phyloP scores from a whole-genome alignment of 2,888 invertebrate genomes.

The Conops quadrifasciatus region DNA sequence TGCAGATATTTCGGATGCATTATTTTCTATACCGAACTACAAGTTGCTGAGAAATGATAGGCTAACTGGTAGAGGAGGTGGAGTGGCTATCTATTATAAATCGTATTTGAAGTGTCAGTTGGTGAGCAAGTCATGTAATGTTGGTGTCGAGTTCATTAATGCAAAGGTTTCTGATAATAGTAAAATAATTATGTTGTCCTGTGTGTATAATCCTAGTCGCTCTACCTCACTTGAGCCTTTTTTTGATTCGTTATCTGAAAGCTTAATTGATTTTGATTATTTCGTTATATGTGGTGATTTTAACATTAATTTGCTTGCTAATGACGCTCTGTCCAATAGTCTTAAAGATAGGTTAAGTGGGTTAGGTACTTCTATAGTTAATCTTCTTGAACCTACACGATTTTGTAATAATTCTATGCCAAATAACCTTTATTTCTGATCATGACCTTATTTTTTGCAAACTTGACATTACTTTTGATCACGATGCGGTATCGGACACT shows the following conservation, averaged over 20 bases:
- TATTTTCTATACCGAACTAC: not conserved
- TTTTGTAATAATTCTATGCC: not conserved
- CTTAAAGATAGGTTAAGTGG: not conserved
- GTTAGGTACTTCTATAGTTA: not conserved
- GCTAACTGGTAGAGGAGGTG: not conserved
- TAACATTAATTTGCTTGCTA: not conserved
- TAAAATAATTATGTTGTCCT: not conserved
- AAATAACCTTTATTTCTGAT: not conserved
- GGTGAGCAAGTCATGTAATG: not conserved
- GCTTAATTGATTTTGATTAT: not conserved
- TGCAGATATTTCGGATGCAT: too few relatives aligned
- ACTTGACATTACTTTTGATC: not conserved
- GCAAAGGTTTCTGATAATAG: not conserved
- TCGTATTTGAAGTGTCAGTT: not conserved
- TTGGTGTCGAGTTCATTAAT: not conserved
- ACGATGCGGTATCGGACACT: not conserved
- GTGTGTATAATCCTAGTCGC: not conserved
- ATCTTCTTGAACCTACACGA: not conserved
- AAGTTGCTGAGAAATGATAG: not conserved
- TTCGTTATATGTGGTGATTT: constrained; percentile 4
- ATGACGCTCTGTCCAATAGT: not conserved
- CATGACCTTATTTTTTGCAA: not conserved
- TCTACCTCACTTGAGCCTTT: not conserved
- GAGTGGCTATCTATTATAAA: not conserved
- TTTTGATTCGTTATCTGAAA: not conserved